A percentile compares a stretch with the other conserved stretches of the same genome.
phyloP scores from a whole-genome alignment of 2,113 vertebrate species.

The Entomyzon cyanotis region DNA sequence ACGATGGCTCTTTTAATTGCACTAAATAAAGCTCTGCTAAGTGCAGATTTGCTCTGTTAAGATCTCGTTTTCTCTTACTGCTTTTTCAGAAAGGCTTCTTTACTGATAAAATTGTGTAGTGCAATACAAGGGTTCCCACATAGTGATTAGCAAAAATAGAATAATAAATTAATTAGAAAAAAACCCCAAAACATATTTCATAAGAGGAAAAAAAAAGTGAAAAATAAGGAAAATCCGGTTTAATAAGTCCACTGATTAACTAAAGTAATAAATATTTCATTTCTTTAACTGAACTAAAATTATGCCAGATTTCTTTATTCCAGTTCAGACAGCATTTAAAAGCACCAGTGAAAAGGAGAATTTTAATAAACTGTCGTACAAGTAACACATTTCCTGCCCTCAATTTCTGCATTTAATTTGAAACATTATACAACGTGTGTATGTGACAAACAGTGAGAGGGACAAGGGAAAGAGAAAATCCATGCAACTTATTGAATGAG shows the following conservation, averaged over 20 bases:
- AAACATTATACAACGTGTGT: neutral
- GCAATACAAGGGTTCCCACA: neutral
- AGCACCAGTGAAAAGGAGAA: neutral
- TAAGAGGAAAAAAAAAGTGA: neutral
- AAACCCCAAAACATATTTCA: neutral
- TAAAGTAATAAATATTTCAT: neutral
- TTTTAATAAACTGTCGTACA: neutral
- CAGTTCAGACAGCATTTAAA: neutral
- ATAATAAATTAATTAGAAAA: neutral
- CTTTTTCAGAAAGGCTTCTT: neutral
- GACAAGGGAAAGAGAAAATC: neutral
- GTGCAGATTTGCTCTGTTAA: neutral
- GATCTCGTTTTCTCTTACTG: neutral
- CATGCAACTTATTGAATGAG: neutral
- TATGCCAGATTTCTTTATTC: neutral
- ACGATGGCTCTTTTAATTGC: slow-evolving; percentile 16
- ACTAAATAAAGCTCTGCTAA: neutral
- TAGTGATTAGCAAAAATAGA: neutral
- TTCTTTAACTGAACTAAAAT: neutral
- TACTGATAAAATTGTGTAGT: neutral
- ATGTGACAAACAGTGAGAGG: neutral
- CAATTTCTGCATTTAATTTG: slow-evolving; percentile 8
- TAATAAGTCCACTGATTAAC: neutral
- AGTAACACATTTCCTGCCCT: neutral
- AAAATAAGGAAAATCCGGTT: neutral